Evolutionary conservation across 2,113 vertebrate genomes (phyloP).

Genomic region (Thoracochromis brauschi): DNA sequence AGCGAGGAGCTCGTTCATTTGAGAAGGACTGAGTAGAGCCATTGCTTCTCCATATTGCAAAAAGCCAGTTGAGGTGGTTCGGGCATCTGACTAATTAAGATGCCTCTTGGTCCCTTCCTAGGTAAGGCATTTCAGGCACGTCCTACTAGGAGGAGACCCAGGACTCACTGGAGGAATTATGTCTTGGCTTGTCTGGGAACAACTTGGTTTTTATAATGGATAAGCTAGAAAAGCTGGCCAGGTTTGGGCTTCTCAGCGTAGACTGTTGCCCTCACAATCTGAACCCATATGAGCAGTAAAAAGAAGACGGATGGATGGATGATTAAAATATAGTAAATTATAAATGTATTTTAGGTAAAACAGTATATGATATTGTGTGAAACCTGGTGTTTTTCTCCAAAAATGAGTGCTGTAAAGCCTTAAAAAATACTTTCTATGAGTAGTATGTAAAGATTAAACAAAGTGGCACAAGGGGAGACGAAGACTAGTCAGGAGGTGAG

Average conservation of each 20-base stretch:
- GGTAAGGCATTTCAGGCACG: background rate
- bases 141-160: background rate
- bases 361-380: background rate
- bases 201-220: background rate
- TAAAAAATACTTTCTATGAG: background rate
- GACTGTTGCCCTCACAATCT: background rate
- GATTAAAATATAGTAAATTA: background rate
- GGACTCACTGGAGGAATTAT: background rate
- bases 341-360: background rate
- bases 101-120: background rate
- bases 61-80: background rate
- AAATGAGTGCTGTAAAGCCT: background rate
- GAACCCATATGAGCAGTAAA: background rate
- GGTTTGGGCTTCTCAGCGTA: background rate
- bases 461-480: background rate
- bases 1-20: background rate
- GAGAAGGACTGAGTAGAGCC: background rate
- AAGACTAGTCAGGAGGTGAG: background rate
- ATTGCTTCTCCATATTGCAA: background rate
- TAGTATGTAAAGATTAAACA: background rate
- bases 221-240: background rate
- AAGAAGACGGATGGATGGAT: background rate
- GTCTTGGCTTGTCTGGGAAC: background rate
- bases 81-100: background rate
- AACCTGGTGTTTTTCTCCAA: background rate